phyloP scores from a whole-genome alignment of 2,797 vertebrate species.

The Rousettus madagascariensis region DNA sequence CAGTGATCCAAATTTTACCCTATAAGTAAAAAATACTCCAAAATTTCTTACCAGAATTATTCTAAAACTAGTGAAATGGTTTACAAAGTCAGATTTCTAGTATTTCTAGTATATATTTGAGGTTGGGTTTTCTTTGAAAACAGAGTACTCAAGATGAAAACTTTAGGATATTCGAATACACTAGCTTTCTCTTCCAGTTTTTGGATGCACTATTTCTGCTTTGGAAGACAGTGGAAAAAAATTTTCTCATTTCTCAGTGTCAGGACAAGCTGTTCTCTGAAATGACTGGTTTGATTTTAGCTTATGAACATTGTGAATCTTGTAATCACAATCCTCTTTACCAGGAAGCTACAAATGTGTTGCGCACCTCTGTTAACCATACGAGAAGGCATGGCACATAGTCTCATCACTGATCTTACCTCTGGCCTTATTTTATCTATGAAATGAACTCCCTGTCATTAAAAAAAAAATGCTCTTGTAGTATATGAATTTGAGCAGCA shows the following conservation, averaged over 20 bases:
- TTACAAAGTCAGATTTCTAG: background rate
- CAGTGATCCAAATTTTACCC: background rate
- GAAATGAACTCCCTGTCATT: background rate
- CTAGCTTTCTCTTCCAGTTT: background rate
- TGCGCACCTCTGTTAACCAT: background rate
- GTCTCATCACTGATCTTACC: background rate
- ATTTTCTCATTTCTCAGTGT: background rate
- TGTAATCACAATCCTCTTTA: background rate
- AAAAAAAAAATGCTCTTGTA: background rate
- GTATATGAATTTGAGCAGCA: background rate
- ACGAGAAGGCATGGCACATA: accelerated
- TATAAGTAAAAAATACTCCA: background rate
- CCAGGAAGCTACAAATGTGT: background rate
- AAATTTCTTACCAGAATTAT: background rate
- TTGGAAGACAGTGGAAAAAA: background rate
- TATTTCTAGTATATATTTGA: background rate
- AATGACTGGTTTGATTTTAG: background rate
- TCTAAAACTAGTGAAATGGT: background rate
- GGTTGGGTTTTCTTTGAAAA: background rate
- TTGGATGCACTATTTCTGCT: background rate
- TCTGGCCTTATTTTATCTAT: background rate
- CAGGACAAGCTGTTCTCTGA: background rate
- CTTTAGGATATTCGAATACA: background rate
- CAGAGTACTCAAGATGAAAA: background rate
- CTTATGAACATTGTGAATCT: background rate